Evolutionary conservation across 2,888 invertebrate genomes (phyloP).

Genomic region (Phyto melanocephala): DNA sequence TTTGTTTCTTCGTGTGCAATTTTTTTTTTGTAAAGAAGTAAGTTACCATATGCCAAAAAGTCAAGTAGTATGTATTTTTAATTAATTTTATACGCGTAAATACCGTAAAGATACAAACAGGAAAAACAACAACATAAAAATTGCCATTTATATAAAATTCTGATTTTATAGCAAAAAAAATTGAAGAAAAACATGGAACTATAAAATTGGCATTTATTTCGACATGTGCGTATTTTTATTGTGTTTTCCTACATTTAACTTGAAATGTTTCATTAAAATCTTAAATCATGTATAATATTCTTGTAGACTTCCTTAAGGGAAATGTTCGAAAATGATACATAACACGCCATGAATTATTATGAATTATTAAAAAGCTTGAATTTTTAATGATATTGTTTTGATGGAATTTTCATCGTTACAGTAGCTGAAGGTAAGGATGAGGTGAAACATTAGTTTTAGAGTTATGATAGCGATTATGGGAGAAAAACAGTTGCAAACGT

Average conservation of each 20-base stretch:
- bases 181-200: conserved; percentile 3
- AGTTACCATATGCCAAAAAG: conserved; percentile 55
- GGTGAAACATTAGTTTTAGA: too few relatives aligned
- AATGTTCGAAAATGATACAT: neutral
- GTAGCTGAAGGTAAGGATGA: too few relatives aligned
- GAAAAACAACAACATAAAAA: neutral
- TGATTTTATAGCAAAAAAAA: conserved; percentile 12
- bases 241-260: conserved; percentile 5
- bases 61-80: conserved; percentile 61
- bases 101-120: conserved; percentile 19
- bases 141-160: neutral
- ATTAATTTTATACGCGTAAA: conserved; percentile 58
- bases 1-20: neutral
- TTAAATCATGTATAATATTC: conserved; percentile 41
- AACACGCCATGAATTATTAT: too few relatives aligned
- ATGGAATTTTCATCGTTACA: too few relatives aligned
- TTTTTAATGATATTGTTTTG: too few relatives aligned
- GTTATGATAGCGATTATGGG: too few relatives aligned
- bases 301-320: conserved; percentile 21
- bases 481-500: too few relatives aligned
- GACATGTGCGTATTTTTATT: conserved; percentile 19
- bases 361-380: too few relatives aligned
- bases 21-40: conserved; percentile 20
- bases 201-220: conserved; percentile 40
- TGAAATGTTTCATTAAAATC: conserved; percentile 32